Conservation (phyloP, 2,797 vertebrate species). For the Cynopterus sphinx region DNA sequence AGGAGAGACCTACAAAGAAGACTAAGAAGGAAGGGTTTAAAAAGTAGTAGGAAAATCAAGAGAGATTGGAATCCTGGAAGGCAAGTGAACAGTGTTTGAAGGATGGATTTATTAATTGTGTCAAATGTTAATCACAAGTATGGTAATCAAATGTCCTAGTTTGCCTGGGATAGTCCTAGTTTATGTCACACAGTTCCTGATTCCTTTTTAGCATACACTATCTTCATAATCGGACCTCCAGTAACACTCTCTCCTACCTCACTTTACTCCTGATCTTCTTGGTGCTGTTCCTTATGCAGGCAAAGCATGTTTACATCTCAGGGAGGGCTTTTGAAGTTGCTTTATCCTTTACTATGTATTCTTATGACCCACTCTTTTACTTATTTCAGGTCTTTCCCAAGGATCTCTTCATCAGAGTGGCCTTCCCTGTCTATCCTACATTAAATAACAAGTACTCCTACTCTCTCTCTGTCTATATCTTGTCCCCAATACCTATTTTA, state of each 20-base stretch:
- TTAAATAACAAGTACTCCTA: neutral
- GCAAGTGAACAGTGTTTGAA: neutral
- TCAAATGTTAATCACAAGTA: neutral
- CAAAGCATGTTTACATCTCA: neutral
- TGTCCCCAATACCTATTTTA: neutral
- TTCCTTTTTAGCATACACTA: neutral
- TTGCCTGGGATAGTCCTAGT: neutral
- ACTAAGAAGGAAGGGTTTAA: neutral
- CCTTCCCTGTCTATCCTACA: neutral
- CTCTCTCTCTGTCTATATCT: neutral
- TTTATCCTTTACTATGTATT: neutral
- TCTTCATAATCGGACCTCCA: neutral
- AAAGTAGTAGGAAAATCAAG: neutral
- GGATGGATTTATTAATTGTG: neutral
- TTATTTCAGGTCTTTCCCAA: neutral
- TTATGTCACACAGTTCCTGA: neutral
- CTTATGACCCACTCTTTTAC: neutral
- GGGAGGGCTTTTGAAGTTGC: neutral
- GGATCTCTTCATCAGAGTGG: neutral
- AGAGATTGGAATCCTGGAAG: neutral
- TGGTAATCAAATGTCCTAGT: neutral
- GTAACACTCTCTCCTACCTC: neutral
- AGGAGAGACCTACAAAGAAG: neutral
- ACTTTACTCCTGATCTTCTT: neutral
- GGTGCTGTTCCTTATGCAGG: neutral